Evolutionary conservation across 2,113 vertebrate species (phyloP), one percentile per base, ranked within the genome.

Genomic region (Protobothrops flavoviridis): DNA sequence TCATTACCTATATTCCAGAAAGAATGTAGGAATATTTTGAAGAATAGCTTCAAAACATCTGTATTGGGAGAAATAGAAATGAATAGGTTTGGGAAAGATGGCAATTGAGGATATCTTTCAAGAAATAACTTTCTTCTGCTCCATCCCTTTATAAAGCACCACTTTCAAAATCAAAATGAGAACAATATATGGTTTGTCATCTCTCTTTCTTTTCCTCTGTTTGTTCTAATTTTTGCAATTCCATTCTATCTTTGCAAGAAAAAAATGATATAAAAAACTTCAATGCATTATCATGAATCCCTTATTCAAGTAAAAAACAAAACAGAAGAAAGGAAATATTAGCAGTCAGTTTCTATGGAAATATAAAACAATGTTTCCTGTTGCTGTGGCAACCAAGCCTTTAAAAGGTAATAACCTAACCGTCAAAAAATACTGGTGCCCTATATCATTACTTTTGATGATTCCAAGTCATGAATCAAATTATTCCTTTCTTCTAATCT

Each of bases 301-400:
- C 86, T 52, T 24, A 17, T 53, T 3, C 26, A 2, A 55, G 93
- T 61, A 90, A 90, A 94, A 85, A 69, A 43, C 1, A 43, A 81
- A 81, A 81, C 39, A 45, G 29, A 55, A 85, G 64, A 94, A 53
- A 88, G 93, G 94, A 92, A 87, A 96, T 91, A 96, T 93, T 92
- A 91, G 93, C 93, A 96, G 90, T 90, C 93, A 0, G 95, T 96
- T 97, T 96, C 97, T 95, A 97, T 95, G 93, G 96, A 95, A 96
- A 97, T 96, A 90, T 56, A 74, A 59, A 95, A 90, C 85, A 93
- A 93, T 95, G 93, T 92, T 95, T 94, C 92, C 15, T 13, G 96
- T 97, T 96, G 95, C 94, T 96, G 96, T 96, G 94, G 94, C 64
- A 97, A 97, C 96, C 92, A 94, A 95, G 92, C 69, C 91, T 96